These are phyloP conservation scores for Brachyhypopomus occidentalis DNA, from an alignment of 2,113 vertebrate genomes.

Conservation along the genomic window DNA sequence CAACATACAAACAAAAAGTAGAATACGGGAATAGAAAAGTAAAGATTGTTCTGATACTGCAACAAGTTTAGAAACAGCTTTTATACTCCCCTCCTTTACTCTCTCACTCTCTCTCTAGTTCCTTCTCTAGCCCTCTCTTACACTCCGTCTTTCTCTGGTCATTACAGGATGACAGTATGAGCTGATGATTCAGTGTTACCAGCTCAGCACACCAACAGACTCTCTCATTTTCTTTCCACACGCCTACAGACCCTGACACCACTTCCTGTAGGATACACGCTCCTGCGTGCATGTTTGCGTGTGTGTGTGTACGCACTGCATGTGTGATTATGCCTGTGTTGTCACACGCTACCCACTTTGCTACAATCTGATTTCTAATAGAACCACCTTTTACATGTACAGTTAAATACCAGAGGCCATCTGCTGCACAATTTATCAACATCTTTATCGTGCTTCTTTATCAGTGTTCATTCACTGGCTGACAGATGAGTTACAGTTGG, in stretches of 20 bases:
- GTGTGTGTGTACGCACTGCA: neutral
- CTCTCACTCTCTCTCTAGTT: neutral
- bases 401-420: neutral
- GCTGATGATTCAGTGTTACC: constrained; percentile 46
- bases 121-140: neutral
- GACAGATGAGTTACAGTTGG: no score
- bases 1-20: neutral
- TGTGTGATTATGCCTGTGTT: no score
- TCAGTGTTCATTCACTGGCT: no score
- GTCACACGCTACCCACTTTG: neutral
- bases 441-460: no score
- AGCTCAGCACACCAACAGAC: constrained; percentile 38
- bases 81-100: neutral
- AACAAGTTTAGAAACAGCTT: neutral
- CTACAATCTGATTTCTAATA: no score
- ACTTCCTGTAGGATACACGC: constrained; percentile 28
- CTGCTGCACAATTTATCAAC: neutral
- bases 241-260: constrained; percentile 23
- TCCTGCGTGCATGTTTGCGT: neutral
- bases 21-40: neutral
- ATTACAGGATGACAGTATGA: constrained; percentile 34
- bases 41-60: neutral
- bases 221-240: constrained; percentile 27
- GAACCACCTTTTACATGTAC: no score
- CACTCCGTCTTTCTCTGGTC: constrained; percentile 17